Conservation (phyloP, 2,888 invertebrate genomes). For the Hololepta plana region DNA sequence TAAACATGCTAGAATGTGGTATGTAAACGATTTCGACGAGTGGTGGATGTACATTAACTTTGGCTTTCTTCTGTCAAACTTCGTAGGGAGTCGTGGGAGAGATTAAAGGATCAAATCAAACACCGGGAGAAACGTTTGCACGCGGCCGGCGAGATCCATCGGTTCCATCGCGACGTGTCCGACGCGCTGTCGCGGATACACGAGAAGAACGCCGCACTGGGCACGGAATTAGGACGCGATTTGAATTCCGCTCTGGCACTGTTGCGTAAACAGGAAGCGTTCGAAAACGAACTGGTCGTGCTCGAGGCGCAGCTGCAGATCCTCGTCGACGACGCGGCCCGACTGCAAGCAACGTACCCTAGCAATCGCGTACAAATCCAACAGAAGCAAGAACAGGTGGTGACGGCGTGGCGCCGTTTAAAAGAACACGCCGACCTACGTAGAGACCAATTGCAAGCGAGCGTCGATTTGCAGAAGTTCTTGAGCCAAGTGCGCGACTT, state of each 20-base stretch:
- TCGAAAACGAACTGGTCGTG: constrained; percentile 84
- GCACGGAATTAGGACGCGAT: constrained; percentile 62
- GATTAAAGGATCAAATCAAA: constrained; percentile 70
- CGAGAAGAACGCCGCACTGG: constrained; percentile 74
- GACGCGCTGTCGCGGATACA: constrained; percentile 80
- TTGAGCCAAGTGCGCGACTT: constrained; percentile 60
- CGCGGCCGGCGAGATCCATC: constrained; percentile 92
- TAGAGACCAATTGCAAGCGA: constrained; percentile 65
- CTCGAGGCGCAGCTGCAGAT: constrained; percentile 82
- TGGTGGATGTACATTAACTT: constrained; percentile 4
- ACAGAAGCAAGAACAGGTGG: constrained; percentile 69
- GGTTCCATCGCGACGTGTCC: constrained; percentile 90
- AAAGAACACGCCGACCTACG: constrained; percentile 68
- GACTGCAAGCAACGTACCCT: constrained; percentile 75
- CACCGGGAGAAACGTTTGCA: constrained; percentile 72
- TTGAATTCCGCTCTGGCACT: constrained; percentile 70
- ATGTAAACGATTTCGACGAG: constrained; percentile 14
- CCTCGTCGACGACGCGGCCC: constrained; percentile 80
- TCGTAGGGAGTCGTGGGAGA: constrained; percentile 65
- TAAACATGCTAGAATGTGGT: neutral
- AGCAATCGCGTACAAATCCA: constrained; percentile 81
- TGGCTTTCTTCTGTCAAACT: constrained; percentile 4
- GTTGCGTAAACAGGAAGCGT: constrained; percentile 75
- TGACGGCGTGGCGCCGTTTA: constrained; percentile 59
- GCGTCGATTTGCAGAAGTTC: constrained; percentile 79